These are phyloP conservation scores for Gasterosteus aculeatus DNA, from an alignment of 2,113 vertebrate species.

Conservation along the genomic window DNA sequence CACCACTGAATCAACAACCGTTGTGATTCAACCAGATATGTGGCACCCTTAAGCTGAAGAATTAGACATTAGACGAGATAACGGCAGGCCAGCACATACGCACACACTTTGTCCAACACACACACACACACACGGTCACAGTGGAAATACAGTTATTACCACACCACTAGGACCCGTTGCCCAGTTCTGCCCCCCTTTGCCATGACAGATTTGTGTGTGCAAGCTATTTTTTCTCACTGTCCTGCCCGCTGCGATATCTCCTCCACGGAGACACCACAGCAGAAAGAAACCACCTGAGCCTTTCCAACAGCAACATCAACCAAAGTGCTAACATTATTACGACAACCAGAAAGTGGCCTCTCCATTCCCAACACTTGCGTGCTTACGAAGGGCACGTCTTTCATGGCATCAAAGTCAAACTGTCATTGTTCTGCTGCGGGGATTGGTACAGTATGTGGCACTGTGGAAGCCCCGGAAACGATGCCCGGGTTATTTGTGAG, in stretches of 20 bases:
- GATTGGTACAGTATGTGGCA: conserved; percentile 10
- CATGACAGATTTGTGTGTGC: conserved; percentile 63
- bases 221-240: conserved; percentile 62
- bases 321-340: conserved; percentile 51
- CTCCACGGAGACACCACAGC: conserved; percentile 55
- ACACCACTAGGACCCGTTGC: conserved; percentile 67
- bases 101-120: conserved; percentile 65
- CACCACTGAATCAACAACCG: conserved; percentile 9
- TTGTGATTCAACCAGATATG: conserved; percentile 45
- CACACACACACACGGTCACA: conserved; percentile 53
- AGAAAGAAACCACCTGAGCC: conserved; percentile 49
- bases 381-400: conserved; percentile 28
- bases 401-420: conserved; percentile 51
- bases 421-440: conserved; percentile 20
- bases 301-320: conserved; percentile 53
- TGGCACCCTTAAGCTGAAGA: conserved; percentile 53
- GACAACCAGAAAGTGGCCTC: conserved; percentile 20
- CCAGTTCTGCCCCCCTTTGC: conserved; percentile 71
- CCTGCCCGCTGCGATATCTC: conserved; percentile 65
- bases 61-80: conserved; percentile 62
- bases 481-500: conserved; percentile 48
- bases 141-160: conserved; percentile 74
- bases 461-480: conserved; percentile 23
- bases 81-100: conserved; percentile 59
- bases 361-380: conserved; percentile 46